These are phyloP conservation scores for Urocyon cinereoargenteus DNA, from an alignment of 2,797 vertebrate species.

Conservation along the genomic window DNA sequence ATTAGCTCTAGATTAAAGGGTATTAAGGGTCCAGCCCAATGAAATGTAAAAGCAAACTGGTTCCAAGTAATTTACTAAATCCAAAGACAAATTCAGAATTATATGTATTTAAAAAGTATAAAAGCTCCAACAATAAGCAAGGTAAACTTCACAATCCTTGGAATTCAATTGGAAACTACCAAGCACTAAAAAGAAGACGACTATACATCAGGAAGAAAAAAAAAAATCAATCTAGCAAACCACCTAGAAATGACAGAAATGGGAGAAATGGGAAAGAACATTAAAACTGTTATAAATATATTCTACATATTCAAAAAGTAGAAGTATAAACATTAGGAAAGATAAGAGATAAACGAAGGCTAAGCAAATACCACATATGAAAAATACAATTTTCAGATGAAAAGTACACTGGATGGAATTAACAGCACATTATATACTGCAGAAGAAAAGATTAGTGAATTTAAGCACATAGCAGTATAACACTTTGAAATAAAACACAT, in stretches of 20 bases:
- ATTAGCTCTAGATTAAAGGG: background rate
- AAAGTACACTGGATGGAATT: background rate
- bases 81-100: constrained; percentile 6
- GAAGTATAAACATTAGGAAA: background rate
- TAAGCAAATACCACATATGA: background rate
- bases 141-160: background rate
- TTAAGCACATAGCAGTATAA: background rate
- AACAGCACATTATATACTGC: background rate
- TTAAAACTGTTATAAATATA: constrained; percentile 20
- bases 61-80: constrained; percentile 9
- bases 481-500: background rate
- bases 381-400: background rate
- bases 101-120: background rate
- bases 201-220: background rate
- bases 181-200: background rate
- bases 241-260: background rate
- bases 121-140: background rate
- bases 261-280: background rate
- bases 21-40: background rate
- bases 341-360: background rate
- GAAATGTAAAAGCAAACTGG: background rate
- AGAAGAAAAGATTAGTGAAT: background rate
- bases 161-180: background rate
- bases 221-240: background rate
- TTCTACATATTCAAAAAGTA: background rate